A percentile compares a stretch with the other conserved stretches of the same genome.
phyloP scores from a whole-genome alignment of 2,888 invertebrate genomes.

The Coleophora deauratella region DNA sequence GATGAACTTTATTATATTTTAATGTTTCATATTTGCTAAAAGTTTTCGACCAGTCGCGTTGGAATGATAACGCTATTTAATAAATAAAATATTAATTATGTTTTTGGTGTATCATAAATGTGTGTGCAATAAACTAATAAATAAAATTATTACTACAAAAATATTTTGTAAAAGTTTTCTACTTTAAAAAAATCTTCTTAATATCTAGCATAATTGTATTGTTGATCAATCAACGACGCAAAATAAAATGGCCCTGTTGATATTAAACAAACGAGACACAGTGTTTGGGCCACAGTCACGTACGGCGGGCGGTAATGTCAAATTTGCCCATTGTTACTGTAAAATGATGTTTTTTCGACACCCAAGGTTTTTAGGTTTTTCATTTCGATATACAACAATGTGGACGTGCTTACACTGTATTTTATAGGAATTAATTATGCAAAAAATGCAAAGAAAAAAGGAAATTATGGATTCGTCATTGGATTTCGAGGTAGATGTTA shows the following conservation, averaged over 20 bases:
- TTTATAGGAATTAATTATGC: conserved; percentile 56
- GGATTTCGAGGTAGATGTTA: background rate
- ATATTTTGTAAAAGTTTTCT: no score
- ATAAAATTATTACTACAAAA: no score
- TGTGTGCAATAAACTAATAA: no score
- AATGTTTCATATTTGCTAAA: no score
- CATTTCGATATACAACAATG: conserved; percentile 48
- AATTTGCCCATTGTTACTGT: conserved; percentile 61
- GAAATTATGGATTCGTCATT: conserved; percentile 15
- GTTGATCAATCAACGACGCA: no score
- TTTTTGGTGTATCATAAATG: no score
- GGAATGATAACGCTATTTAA: no score
- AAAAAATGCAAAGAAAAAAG: conserved; percentile 27
- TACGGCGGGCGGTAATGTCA: conserved; percentile 53
- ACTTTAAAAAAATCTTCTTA: no score
- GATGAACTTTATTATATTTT: no score
- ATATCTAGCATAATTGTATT: no score
- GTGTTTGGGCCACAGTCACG: conserved; percentile 61
- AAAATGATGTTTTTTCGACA: conserved; percentile 49
- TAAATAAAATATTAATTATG: no score
- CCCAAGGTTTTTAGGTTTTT: conserved; percentile 40
- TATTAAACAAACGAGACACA: conserved; percentile 57
- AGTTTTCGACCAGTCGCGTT: no score
- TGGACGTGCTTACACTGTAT: conserved; percentile 58
- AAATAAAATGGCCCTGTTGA: conserved; percentile 57